Evolutionary conservation across 2,888 invertebrate species (phyloP), one percentile per base, ranked within the genome.

Genomic region (Cryptosula pallasiana): DNA sequence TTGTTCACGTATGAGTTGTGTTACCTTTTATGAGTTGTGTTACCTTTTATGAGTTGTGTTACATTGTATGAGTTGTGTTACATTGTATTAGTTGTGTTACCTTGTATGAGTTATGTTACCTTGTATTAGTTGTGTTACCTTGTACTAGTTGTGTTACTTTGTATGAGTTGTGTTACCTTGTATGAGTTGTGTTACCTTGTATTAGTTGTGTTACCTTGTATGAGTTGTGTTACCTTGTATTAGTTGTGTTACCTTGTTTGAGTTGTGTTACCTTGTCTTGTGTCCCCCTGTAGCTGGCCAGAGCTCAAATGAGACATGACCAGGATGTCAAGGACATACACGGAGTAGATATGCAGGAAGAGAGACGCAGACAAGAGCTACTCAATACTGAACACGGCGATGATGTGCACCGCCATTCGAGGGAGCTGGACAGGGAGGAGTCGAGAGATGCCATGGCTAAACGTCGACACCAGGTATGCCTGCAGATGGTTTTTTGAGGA

Each of bases 391-490:
- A 20, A 32, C 63, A 27, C 32, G 63, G 2, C 27, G 63, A 63
- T 32, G 63, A 63, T 13, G 34, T 16, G 2, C 5, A 57, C 20
- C 20, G 63, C 25, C 34, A 32, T n/a, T 63, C 63, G 2, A 2
- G 63, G 2, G 63, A 63, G 29, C 32, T 63, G 5, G 63, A 27
- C 9, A 5, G 29, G n/a, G 63, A 63, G 9, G 32, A 27, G 27
- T 16, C 25, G 34, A 16, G 9, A 9, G 63, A 63, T 27, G 63
- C 32, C 9, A 34, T 34, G 29, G 20, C 63, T 13, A 20, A n/a
- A 9, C 63, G 63, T 5, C 20, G 63, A 63, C 63, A 63, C n/a
- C 63, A 63, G 63, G 63, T n/a, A n/a, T n/a, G n/a, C n/a, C n/a
- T n/a, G n/a, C n/a, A n/a, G n/a, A n/a, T n/a, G n/a, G n/a, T n/a